Percentiles rank a stretch among this genome's conserved stretches.
Conservation (phyloP, 2,797 vertebrate species). For the Epinephelus awoara region DNA sequence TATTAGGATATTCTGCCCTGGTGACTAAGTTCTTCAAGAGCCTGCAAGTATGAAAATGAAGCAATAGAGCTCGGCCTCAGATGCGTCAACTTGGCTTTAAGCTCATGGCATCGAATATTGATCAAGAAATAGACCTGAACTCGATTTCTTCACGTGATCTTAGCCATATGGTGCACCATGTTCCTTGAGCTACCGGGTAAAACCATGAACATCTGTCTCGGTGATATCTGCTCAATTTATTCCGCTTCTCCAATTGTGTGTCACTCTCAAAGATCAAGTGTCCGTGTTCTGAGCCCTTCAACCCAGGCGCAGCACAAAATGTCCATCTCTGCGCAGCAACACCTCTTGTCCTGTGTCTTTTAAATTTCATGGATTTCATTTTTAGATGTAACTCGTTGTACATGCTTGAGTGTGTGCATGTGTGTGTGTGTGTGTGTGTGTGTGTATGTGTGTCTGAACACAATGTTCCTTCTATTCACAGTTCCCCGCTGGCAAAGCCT, state of each 20-base stretch:
- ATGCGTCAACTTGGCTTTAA: conserved; percentile 1
- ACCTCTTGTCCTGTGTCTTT: conserved; percentile 51
- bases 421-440: conserved; percentile 37
- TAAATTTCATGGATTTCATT: conserved; percentile 60
- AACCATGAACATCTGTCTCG: conserved; percentile 32
- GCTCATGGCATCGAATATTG: conserved; percentile 1
- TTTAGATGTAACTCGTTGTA: conserved; percentile 52
- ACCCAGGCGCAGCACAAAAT: conserved; percentile 53
- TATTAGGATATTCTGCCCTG: conserved; percentile 27
- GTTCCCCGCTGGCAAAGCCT: conserved; percentile 82
- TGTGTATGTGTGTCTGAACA: conserved; percentile 80
- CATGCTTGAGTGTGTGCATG: conserved; percentile 8
- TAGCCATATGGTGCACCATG: neutral
- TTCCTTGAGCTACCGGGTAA: conserved; percentile 13
- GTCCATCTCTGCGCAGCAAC: conserved; percentile 39
- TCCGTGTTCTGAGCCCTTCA: conserved; percentile 22
- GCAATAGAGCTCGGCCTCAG: neutral
- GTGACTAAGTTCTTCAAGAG: conserved; percentile 21
- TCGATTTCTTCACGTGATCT: neutral
- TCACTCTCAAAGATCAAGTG: conserved; percentile 46
- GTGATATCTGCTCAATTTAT: conserved; percentile 35
- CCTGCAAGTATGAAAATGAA: conserved; percentile 17
- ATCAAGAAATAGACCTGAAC: conserved; percentile 22
- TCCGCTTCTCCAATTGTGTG: conserved; percentile 29
- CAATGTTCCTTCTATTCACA: conserved; percentile 88